Conservation (phyloP, 2,797 vertebrate species). For the Alosa sapidissima region DNA sequence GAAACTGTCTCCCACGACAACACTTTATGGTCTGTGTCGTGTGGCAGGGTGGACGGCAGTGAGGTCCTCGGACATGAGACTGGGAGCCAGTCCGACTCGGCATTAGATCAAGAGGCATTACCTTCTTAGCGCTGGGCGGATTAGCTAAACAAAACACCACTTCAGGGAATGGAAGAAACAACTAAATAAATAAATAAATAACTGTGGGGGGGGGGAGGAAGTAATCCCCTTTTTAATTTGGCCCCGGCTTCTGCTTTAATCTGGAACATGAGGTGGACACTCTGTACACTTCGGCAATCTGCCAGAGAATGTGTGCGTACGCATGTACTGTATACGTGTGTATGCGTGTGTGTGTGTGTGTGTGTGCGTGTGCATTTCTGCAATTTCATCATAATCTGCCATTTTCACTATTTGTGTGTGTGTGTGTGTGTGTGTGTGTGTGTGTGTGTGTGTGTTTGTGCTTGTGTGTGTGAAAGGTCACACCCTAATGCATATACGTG, state of each 20-base stretch:
- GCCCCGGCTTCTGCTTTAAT: constrained; percentile 53
- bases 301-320: constrained; percentile 24
- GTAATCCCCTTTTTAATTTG: constrained; percentile 66
- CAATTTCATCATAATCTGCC: not conserved
- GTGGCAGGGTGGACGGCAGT: not conserved
- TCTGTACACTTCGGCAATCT: constrained; percentile 36
- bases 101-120: constrained; percentile 55
- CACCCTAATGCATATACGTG: too few relatives aligned
- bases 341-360: constrained; percentile 26
- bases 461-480: not conserved
- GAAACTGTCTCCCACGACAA: not conserved
- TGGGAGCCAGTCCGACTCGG: constrained; percentile 39
- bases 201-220: not conserved
- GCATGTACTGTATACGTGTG: constrained; percentile 20
- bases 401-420: not conserved
- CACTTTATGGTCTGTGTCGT: not conserved
- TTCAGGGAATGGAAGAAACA: constrained; percentile 42
- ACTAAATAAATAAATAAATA: constrained; percentile 35
- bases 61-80: not conserved
- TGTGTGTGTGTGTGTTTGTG: constrained; percentile 13
- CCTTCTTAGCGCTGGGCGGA: constrained; percentile 46
- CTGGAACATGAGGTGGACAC: constrained; percentile 41
- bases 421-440: not conserved
- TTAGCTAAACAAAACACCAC: constrained; percentile 51
- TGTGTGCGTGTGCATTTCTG: not conserved